These are phyloP conservation scores for Xestia sexstrigata DNA, from an alignment of 2,888 invertebrate genomes.

Conservation along the genomic window DNA sequence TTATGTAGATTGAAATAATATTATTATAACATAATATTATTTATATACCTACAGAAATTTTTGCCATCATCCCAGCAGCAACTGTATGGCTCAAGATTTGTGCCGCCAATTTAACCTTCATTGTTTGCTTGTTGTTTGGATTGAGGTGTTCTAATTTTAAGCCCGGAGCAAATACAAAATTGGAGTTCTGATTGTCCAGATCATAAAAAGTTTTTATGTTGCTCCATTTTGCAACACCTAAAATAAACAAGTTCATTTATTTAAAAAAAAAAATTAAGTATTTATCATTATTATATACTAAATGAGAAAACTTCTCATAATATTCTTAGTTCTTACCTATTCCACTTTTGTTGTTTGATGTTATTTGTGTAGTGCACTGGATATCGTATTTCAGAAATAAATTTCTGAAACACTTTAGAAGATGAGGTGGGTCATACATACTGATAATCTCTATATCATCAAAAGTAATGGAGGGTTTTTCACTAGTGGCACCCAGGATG, in stretches of 20 bases:
- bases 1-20: too few species aligned
- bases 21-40: too few species aligned
- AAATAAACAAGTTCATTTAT: constrained; percentile 16
- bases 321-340: constrained; percentile 11
- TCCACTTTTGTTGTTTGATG: constrained; percentile 23
- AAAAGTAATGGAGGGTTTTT: constrained; percentile 34
- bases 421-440: constrained; percentile 57
- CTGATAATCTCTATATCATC: constrained; percentile 31
- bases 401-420: constrained; percentile 52
- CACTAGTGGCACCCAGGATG: constrained; percentile 48
- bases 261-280: background rate
- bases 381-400: constrained; percentile 57
- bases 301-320: constrained; percentile 6
- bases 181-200: background rate
- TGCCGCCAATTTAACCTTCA: background rate
- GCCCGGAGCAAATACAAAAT: constrained; percentile 10
- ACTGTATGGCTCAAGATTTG: background rate
- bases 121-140: constrained; percentile 11
- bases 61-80: background rate
- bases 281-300: constrained; percentile 4
- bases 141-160: constrained; percentile 4
- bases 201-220: constrained; percentile 15
- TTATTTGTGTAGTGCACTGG: constrained; percentile 33
- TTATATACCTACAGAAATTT: constrained; percentile 6
- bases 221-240: constrained; percentile 22